Evolutionary conservation across 2,113 vertebrate genomes (phyloP).

Genomic region (Clarias batrachus): DNA sequence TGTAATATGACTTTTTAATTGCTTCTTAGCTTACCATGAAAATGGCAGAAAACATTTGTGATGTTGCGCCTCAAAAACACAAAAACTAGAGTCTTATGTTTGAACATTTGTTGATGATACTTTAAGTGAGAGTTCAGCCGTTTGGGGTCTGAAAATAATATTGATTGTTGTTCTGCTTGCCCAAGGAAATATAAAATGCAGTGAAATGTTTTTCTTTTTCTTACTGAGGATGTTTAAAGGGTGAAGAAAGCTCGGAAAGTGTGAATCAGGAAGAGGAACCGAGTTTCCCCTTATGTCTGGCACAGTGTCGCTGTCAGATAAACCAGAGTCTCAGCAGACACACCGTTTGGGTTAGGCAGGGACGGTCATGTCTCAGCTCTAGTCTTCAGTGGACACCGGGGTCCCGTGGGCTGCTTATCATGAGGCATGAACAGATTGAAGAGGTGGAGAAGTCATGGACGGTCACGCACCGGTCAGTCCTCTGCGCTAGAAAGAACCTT

Average conservation of each 20-base stretch:
- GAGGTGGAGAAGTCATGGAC: background rate
- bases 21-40: too few relatives aligned
- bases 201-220: too few relatives aligned
- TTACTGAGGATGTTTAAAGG: too few relatives aligned
- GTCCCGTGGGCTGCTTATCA: background rate
- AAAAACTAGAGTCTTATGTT: too few relatives aligned
- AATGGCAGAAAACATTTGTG: too few relatives aligned
- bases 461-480: background rate
- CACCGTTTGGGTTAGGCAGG: background rate
- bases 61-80: too few relatives aligned
- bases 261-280: background rate
- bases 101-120: too few relatives aligned
- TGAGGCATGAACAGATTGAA: background rate
- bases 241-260: background rate
- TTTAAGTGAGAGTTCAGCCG: too few relatives aligned
- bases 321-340: background rate
- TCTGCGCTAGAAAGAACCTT: background rate
- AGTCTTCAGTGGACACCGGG: background rate
- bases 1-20: too few relatives aligned
- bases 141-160: too few relatives aligned
- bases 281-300: background rate
- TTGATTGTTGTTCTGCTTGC: too few relatives aligned
- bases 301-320: background rate
- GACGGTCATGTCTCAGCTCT: background rate
- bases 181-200: too few relatives aligned